Conservation (phyloP, 2,797 vertebrate genomes). For the Artibeus lituratus region DNA sequence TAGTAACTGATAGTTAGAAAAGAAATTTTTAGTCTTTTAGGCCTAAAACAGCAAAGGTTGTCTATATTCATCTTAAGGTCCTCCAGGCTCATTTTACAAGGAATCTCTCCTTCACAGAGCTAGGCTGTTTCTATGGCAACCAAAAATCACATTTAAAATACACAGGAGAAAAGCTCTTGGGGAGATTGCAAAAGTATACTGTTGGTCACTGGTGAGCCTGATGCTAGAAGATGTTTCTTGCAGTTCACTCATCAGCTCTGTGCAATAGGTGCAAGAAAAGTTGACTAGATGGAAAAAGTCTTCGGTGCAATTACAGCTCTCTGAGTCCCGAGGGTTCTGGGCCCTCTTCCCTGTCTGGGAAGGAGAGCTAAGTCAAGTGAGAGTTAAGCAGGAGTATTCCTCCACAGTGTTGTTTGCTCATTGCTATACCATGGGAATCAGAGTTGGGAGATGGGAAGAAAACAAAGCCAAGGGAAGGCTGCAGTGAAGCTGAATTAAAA, state of each 20-base stretch:
- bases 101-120: not conserved
- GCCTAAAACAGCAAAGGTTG: not conserved
- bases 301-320: not conserved
- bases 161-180: not conserved
- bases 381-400: not conserved
- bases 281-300: not conserved
- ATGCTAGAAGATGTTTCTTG: not conserved
- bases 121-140: slow-evolving; percentile 40
- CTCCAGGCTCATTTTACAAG: not conserved
- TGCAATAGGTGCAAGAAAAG: not conserved
- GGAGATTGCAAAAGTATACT: not conserved
- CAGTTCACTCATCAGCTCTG: not conserved
- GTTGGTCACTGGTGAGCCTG: not conserved
- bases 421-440: not conserved
- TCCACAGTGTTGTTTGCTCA: not conserved
- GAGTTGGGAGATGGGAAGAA: not conserved
- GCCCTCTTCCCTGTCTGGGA: not conserved
- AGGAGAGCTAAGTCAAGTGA: not conserved
- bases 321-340: not conserved
- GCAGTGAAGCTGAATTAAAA: not conserved
- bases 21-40: not conserved
- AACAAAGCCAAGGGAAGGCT: not conserved
- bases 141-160: not conserved
- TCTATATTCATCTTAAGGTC: not conserved
- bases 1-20: not conserved